These are phyloP conservation scores for Trematocara nigrifrons DNA, from an alignment of 2,113 vertebrate genomes.

Conservation along the genomic window DNA sequence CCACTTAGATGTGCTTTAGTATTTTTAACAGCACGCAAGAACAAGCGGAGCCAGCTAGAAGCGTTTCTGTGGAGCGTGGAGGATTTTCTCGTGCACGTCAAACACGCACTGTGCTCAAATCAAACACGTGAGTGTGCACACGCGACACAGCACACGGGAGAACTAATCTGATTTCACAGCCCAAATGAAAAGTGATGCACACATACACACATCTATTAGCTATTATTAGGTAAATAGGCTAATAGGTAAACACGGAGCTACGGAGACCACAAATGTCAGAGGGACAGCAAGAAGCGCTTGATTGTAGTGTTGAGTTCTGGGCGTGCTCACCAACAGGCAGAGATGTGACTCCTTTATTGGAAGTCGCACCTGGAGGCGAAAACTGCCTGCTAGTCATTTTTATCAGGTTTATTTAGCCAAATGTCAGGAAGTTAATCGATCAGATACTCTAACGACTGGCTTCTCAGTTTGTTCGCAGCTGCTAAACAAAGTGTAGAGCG, in stretches of 20 bases:
- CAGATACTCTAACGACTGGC: not conserved
- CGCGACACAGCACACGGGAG: not conserved
- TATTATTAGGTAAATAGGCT: constrained; percentile 31
- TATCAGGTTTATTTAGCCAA: not conserved
- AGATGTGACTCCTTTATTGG: not conserved
- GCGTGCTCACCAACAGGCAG: not conserved
- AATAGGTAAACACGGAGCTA: constrained; percentile 14
- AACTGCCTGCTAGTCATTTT: not conserved
- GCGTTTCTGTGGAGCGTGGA: not conserved
- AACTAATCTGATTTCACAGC: constrained; percentile 43
- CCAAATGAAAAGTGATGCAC: constrained; percentile 19
- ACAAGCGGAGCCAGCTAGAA: not conserved
- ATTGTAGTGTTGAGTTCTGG: not conserved
- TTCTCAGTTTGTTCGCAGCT: not conserved
- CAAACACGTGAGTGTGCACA: not conserved
- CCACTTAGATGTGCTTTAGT: constrained; percentile 14
- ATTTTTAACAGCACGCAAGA: not conserved
- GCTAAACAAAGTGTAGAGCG: not conserved
- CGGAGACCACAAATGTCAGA: not conserved
- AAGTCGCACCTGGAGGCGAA: not conserved
- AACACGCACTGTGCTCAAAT: fast-evolving
- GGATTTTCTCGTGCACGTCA: not conserved
- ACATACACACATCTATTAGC: constrained; percentile 28
- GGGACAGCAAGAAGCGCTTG: not conserved
- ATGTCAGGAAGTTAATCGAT: not conserved